These are phyloP conservation scores for Drosophila villosipedis DNA, from an alignment of 2,888 invertebrate genomes.

Conservation along the genomic window DNA sequence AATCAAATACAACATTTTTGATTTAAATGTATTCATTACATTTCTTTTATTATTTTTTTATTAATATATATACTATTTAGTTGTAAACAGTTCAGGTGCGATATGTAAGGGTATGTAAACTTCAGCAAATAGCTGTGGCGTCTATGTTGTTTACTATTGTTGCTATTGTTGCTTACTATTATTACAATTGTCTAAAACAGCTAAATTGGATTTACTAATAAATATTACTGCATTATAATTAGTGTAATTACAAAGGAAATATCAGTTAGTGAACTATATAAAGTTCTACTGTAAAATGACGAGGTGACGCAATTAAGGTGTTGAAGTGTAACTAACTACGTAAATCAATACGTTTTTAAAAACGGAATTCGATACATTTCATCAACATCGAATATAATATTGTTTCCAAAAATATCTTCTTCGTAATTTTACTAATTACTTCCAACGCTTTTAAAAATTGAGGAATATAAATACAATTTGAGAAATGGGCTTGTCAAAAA, in stretches of 20 bases:
- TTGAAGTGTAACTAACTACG: background rate
- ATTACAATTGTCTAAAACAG: background rate
- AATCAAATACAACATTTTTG: background rate
- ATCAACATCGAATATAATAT: background rate
- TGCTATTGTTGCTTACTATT: background rate
- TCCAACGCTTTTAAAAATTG: background rate
- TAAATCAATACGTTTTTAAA: background rate
- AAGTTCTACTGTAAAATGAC: background rate
- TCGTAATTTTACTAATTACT: background rate
- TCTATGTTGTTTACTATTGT: background rate
- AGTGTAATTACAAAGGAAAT: background rate
- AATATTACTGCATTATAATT: background rate
- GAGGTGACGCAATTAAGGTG: background rate
- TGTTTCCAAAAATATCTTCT: background rate
- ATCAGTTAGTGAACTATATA: background rate
- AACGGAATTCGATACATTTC: background rate
- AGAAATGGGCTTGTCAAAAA: background rate
- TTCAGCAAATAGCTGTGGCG: background rate
- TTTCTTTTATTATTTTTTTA: background rate
- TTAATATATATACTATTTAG: background rate
- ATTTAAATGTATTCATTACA: background rate
- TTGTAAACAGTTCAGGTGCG: background rate
- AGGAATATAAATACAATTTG: background rate
- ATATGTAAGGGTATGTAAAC: background rate
- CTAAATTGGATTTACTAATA: background rate